Evolutionary conservation across 2,113 vertebrate genomes (phyloP), one percentile per base, ranked within the genome.

Genomic region (Oncorhynchus mykiss): DNA sequence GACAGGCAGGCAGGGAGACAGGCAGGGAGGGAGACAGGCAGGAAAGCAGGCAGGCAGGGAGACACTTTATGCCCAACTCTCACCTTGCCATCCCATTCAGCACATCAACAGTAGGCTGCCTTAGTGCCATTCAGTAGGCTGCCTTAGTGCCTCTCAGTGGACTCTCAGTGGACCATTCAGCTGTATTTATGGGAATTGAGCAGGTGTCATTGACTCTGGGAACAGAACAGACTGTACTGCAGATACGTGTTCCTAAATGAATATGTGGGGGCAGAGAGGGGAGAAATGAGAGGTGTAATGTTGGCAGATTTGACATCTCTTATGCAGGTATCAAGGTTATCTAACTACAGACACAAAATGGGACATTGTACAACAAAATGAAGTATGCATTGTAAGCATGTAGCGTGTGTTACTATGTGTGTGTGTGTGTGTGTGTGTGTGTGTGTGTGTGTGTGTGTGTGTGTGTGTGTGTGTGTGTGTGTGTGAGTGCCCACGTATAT

Each of bases 121-220:
- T 75, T 25, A 14, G 73, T 83, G 83, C 39, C 39, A 39, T 39
- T 39, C 39, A 39, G 39, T 45, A 79, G 82, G 83, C 73, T 54
- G 78, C 72, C 74, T 75, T 25, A 14, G 73, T 83, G 82, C 39
- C 9, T 45, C 39, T 45, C 39, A 45, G 39, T 45, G 39, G 39
- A 11, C 80, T 24, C 64, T 84, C 84, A 90, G 83, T 83, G 84
- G 84, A 72, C 83, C 85, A 86, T 90, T 89, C 86, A 82, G 74
- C 77, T 29, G 78, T 73, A 85, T 88, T 88, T 85, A 81, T 83
- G 86, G 76, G 45, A 76, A 72, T 73, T 76, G 12, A 84, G 87
- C 88, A 87, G 89, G 89, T 91, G 91, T 80, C 85, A 87, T 85
- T 90, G 86, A 84, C 71, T 78, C 79, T 4, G 65, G 82, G 79